These are phyloP conservation scores for Phrynosoma blainvillii DNA, from an alignment of 2,113 vertebrate genomes.

Conservation along the genomic window DNA sequence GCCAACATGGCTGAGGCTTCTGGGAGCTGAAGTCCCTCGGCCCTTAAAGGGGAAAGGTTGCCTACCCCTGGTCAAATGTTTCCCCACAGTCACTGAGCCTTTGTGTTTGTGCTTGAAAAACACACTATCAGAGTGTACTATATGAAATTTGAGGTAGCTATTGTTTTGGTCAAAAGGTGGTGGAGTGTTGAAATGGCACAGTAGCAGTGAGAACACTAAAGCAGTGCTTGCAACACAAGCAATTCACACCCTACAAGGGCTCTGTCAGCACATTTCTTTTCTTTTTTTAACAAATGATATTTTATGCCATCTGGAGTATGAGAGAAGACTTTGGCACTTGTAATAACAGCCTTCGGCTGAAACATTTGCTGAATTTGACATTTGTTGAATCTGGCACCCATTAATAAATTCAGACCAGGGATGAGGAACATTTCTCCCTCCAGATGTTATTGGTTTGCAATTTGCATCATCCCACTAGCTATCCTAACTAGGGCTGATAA, in stretches of 20 bases:
- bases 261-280: not conserved
- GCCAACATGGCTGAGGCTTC: too few species aligned
- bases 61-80: constrained; percentile 57
- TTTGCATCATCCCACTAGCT: not conserved
- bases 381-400: not conserved
- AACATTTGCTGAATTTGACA: not conserved
- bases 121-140: constrained; percentile 15
- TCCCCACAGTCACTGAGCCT: constrained; percentile 40
- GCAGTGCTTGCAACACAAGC: not conserved
- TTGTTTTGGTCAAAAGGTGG: constrained; percentile 19
- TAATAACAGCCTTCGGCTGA: not conserved
- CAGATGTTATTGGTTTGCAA: not conserved
- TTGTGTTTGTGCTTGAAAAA: constrained; percentile 5
- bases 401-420: not conserved
- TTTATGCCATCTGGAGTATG: not conserved
- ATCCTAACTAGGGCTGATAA: not conserved
- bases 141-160: constrained; percentile 59
- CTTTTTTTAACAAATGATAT: not conserved
- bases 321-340: not conserved
- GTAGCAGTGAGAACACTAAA: constrained; percentile 44
- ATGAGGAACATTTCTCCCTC: not conserved
- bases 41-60: too few species aligned
- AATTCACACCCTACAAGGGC: not conserved
- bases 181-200: constrained; percentile 1
- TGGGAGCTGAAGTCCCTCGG: too few species aligned